These are phyloP conservation scores for Marronus borbonicus DNA, from an alignment of 2,888 invertebrate genomes.

Conservation along the genomic window DNA sequence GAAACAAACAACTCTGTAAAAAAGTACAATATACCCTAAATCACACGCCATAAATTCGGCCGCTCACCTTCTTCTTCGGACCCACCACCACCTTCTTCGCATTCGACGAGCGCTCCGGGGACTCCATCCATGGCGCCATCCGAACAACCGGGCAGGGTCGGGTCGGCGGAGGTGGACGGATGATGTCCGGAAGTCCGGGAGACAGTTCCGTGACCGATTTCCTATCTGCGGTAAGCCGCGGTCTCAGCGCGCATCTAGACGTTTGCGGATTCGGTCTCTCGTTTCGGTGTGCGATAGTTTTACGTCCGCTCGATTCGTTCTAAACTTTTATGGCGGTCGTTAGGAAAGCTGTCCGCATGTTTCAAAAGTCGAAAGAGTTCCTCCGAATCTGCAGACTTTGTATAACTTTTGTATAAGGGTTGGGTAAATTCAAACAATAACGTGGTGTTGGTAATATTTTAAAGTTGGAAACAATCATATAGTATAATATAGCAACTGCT, in stretches of 20 bases:
- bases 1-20: constrained; percentile 45
- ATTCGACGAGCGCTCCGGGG: constrained; percentile 54
- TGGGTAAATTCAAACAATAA: too few species aligned
- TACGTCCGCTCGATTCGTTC: neutral
- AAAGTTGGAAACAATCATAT: too few species aligned
- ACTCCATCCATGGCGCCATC: constrained; percentile 63
- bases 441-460: too few species aligned
- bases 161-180: constrained; percentile 58
- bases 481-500: too few species aligned
- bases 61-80: constrained; percentile 56
- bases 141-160: constrained; percentile 60
- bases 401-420: too few species aligned
- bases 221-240: constrained; percentile 64
- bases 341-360: neutral
- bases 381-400: neutral
- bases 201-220: constrained; percentile 62
- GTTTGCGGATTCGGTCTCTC: constrained; percentile 62
- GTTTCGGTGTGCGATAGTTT: constrained; percentile 45
- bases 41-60: constrained; percentile 49
- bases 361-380: constrained; percentile 1
- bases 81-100: constrained; percentile 8
- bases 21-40: constrained; percentile 43
- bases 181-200: constrained; percentile 65
- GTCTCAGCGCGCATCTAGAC: constrained; percentile 50
- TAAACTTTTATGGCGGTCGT: constrained; percentile 17